Evolutionary conservation across 1,140 invertebrate species (phyloP), one percentile per base, ranked within the genome.

Genomic region (Bombus superbus): DNA sequence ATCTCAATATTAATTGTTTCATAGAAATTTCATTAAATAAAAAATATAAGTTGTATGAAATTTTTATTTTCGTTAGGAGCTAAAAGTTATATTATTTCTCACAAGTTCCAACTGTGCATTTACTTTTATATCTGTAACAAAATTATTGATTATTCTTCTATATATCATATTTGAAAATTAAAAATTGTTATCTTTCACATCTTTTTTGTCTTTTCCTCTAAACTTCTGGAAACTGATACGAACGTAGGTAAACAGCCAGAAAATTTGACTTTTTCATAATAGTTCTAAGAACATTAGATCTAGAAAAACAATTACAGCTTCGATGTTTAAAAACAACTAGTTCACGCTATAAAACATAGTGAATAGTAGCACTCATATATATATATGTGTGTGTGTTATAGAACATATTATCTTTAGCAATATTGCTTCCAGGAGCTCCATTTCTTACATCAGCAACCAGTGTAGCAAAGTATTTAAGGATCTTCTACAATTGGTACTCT

Each of bases 401-500:
- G 32, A 80, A 18, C 59, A 66, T 35, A 83, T 86, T 82, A 75
- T 77, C 57, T 59, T 44, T 69, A 72, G 35, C 53, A 38, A 78
- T 77, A 28, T 86, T 85, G 18, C 64, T 94, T 92, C 75, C 81
- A 95, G 94, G 94, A 71, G 87, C 86, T 59, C 87, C 91, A 38
- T 92, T 78, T 79, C 91, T 88, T 28, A 77, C 81, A 42, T 77
- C 88, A 25, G 62, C 88, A 35, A 89, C 66, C 42, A 28, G 38
- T 64, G 40, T 91, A 80, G 91, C 92, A 25, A 93, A 91, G 78
- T 86, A 88, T 40, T 92, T 94, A 82, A 89, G 94, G 86, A 93
- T 91, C 62, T 94, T 93, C 85, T 95, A 95, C n/a, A 92, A 94
- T 44, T 90, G 91, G 79, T 93, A 93, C 47, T 92, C 94, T 74